Evolutionary conservation across 2,888 invertebrate species (phyloP), one percentile per base, ranked within the genome.

Genomic region (Orthosia gothica): DNA sequence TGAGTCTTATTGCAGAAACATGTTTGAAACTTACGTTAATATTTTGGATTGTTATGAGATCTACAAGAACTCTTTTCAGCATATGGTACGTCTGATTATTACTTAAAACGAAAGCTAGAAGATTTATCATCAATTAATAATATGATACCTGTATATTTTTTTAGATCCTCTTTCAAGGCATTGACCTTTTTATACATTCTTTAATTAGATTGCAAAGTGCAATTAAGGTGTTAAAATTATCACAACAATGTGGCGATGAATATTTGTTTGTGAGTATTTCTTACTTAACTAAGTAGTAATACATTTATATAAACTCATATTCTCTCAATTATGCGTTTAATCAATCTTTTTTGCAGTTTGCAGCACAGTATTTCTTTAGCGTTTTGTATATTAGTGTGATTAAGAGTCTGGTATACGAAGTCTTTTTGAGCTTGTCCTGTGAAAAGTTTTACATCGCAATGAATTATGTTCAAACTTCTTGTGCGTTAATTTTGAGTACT

Each of bases 131-230:
- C 13, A 20, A 16, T 32, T 59, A 45, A 15, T 40, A 9, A 40
- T 40, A 40, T 32, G 32, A 32, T 32, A 40, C 0, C 40, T 40
- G 40, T 9, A 40, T 40, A 40, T 40, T 40, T 3, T 67, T 67
- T n/a, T n/a, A 74, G 76, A 52, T 76, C 0, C 23, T 65, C 0
- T 75, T 26, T 68, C 59, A 75, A 12, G 23, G 52, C 15, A 18
- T 76, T 7, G 59, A n/a, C 3, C 77, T 67, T 67, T 75, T 54
- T n/a, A 47, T 45, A 49, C 40, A 59, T n/a, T 47, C n/a, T 61
- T 40, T 75, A 26, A 54, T 77, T 0, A 77, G 68, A 77, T 40
- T 77, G 32, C 68, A 77, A 76, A 61, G 13, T 40, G 40, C 59
- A 5, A 58, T 75, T 47, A 68, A 61, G 54, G 0, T 11, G 11